phyloP scores from a whole-genome alignment of 2,113 vertebrate species.

The Ageneiosus marmoratus region DNA sequence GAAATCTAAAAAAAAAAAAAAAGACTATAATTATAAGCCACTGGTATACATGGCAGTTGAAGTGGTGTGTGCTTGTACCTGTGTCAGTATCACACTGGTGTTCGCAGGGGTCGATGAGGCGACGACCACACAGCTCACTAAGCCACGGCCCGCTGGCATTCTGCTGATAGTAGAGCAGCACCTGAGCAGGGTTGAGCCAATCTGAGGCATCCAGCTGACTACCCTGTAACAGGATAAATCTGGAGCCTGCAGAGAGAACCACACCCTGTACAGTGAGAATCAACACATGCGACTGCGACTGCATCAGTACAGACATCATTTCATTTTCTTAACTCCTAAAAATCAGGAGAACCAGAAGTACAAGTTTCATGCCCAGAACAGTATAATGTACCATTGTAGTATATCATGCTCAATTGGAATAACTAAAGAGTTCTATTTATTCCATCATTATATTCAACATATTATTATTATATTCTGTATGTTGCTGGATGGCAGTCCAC shows the following conservation, averaged over 20 bases:
- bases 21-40: neutral
- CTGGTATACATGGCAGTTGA: neutral
- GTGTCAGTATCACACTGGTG: slow-evolving; percentile 95
- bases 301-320: neutral
- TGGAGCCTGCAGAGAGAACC: slow-evolving; percentile 77
- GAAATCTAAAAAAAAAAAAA: neutral
- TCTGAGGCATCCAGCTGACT: slow-evolving; percentile 95
- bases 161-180: slow-evolving; percentile 93
- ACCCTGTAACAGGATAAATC: slow-evolving; percentile 93
- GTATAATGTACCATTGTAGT: neutral
- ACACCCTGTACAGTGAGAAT: neutral
- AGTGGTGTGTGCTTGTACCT: slow-evolving; percentile 67
- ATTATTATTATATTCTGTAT: neutral
- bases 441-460: too few relatives aligned
- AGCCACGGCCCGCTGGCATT: slow-evolving; percentile 96
- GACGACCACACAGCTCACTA: slow-evolving; percentile 89
- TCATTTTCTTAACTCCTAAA: neutral
- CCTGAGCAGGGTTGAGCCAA: slow-evolving; percentile 97
- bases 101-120: slow-evolving; percentile 94
- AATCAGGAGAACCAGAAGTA: neutral
- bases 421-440: neutral
- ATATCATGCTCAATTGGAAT: neutral
- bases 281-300: neutral
- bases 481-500: neutral
- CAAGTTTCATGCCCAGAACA: too few relatives aligned